phyloP scores from a whole-genome alignment of 2,797 vertebrate species.

The Malurus leucopterus region DNA sequence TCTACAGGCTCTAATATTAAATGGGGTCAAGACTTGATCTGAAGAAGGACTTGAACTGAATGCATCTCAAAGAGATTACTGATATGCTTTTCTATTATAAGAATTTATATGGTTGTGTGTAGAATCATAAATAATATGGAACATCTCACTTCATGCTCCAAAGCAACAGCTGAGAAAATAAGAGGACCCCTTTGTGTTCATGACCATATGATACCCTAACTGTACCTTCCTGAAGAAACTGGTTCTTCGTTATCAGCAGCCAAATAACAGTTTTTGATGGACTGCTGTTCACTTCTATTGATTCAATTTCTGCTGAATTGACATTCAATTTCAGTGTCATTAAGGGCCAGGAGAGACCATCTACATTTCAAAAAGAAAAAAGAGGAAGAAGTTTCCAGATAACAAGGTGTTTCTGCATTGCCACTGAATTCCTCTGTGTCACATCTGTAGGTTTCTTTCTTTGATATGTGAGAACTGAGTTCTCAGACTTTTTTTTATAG shows the following conservation, averaged over 20 bases:
- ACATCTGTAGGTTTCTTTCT: not conserved
- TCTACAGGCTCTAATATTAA: not conserved
- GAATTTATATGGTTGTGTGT: not conserved
- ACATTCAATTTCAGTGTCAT: not conserved
- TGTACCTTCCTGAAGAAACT: not conserved
- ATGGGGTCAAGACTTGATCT: not conserved
- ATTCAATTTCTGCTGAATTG: not conserved
- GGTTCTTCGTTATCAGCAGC: not conserved
- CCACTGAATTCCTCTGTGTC: not conserved
- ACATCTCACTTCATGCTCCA: not conserved
- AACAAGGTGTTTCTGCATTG: not conserved
- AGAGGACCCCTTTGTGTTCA: not conserved
- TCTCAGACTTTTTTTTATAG: constrained; percentile 45
- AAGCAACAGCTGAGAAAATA: not conserved
- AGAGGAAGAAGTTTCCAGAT: not conserved
- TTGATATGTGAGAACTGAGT: not conserved
- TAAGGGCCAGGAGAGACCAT: not conserved
- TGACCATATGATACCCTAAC: not conserved
- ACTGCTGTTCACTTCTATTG: not conserved
- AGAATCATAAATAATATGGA: not conserved
- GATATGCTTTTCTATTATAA: not conserved
- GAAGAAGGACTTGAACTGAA: not conserved
- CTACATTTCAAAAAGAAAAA: not conserved
- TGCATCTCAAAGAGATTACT: not conserved
- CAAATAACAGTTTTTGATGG: not conserved